Evolutionary conservation across 2,888 invertebrate species (phyloP).

Genomic region (Mythimna loreyi): DNA sequence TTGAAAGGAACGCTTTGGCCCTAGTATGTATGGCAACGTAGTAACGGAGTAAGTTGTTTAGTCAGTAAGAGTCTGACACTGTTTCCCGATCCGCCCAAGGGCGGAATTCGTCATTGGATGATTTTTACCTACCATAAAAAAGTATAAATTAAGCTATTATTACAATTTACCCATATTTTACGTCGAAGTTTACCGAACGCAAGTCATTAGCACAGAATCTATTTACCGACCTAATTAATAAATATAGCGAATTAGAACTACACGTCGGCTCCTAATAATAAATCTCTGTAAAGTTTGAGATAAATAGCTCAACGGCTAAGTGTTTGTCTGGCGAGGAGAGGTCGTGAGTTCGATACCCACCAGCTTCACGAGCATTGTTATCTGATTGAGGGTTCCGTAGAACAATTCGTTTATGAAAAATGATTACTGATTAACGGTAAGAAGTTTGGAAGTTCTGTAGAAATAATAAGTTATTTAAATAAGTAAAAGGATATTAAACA

Average conservation of each 20-base stretch:
- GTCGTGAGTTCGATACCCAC: constrained; percentile 8
- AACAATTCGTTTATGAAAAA: too few relatives aligned
- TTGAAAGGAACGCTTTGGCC: too few relatives aligned
- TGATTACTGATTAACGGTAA: too few relatives aligned
- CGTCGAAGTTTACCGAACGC: constrained; percentile 23
- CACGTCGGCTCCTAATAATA: constrained; percentile 39
- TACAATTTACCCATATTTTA: constrained; percentile 25
- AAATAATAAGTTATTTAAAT: too few relatives aligned
- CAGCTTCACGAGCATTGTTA: neutral
- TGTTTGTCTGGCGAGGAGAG: constrained; percentile 12
- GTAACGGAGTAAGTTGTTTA: too few relatives aligned
- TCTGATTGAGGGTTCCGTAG: neutral
- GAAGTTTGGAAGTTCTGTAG: too few relatives aligned
- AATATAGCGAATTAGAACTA: constrained; percentile 24
- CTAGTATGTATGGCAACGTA: too few relatives aligned
- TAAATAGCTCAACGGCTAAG: constrained; percentile 36
- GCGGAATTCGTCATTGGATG: too few relatives aligned
- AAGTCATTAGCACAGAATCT: constrained; percentile 48
- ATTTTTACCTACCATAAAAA: too few relatives aligned
- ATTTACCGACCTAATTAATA: constrained; percentile 43
- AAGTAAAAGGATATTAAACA: too few relatives aligned
- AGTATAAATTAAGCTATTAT: constrained; percentile 6
- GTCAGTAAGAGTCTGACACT: too few relatives aligned
- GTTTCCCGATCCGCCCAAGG: too few relatives aligned
- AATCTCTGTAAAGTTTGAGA: constrained; percentile 45